A percentile compares a stretch with the other conserved stretches of the same genome.
Evolutionary conservation across 2,113 vertebrate species (phyloP).

Genomic region (Mesitornis unicolor): DNA sequence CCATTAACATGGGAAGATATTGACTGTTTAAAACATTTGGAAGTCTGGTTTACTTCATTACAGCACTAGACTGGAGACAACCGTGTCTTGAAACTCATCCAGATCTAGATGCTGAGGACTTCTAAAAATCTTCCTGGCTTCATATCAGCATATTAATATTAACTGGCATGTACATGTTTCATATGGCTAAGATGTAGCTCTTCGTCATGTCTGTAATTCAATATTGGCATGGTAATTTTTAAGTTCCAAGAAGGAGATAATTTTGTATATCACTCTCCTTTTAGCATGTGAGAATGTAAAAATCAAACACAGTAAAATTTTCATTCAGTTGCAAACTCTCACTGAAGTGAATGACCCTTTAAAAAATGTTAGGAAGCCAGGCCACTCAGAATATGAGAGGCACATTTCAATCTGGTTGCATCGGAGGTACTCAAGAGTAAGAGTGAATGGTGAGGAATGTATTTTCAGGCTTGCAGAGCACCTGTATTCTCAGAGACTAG

Average conservation of each 20-base stretch:
- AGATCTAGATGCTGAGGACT: background rate
- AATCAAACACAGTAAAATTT: conserved; percentile 1
- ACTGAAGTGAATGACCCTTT: conserved; percentile 52
- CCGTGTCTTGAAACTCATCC: background rate
- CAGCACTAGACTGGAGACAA: background rate
- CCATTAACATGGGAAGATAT: background rate
- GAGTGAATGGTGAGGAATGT: conserved; percentile 1
- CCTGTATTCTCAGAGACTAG: background rate
- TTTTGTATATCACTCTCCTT: background rate
- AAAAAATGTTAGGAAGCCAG: conserved; percentile 42
- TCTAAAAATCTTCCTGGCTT: background rate
- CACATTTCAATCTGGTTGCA: conserved; percentile 14
- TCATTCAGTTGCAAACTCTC: conserved; percentile 35
- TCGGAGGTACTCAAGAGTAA: conserved; percentile 23
- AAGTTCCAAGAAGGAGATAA: background rate
- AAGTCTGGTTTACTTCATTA: background rate
- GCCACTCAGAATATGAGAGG: conserved; percentile 25
- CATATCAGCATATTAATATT: background rate
- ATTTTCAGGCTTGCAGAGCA: conserved; percentile 23
- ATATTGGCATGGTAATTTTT: background rate
- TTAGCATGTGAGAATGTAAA: conserved; percentile 1
- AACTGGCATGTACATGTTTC: background rate
- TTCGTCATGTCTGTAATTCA: background rate
- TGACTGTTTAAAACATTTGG: background rate
- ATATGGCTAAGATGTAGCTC: background rate